Evolutionary conservation across 2,888 invertebrate species (phyloP).

Genomic region (Smittia sp.): DNA sequence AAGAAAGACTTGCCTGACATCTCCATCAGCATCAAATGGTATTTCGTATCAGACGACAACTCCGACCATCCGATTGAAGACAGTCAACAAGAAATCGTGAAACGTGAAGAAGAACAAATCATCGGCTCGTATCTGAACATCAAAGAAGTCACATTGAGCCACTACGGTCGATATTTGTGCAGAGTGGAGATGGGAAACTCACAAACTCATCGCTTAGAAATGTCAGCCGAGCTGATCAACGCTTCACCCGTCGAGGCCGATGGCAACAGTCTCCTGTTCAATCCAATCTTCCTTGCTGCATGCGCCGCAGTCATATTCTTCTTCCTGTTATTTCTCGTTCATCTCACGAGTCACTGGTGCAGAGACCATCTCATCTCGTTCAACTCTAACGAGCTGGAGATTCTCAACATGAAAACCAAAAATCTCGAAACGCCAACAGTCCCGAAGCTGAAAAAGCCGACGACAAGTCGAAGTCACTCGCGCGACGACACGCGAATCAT

Average conservation of each 20-base stretch:
- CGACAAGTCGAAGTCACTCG: background rate
- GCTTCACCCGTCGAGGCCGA: constrained; percentile 42
- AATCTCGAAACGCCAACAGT: background rate
- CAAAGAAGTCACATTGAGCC: constrained; percentile 59
- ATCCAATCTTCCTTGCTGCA: constrained; percentile 16
- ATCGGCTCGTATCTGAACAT: constrained; percentile 69
- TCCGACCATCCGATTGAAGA: constrained; percentile 42
- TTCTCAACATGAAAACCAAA: background rate
- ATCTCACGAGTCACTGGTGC: background rate
- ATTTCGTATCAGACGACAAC: constrained; percentile 60
- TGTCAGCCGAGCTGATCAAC: constrained; percentile 47
- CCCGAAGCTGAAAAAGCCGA: background rate
- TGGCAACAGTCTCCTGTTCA: background rate
- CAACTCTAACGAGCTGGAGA: background rate
- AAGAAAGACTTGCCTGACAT: constrained; percentile 67
- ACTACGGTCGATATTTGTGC: constrained; percentile 71
- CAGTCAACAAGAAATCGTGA: constrained; percentile 43
- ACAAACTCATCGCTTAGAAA: constrained; percentile 52
- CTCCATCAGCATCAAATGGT: constrained; percentile 69
- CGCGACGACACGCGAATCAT: background rate
- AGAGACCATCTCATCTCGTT: background rate
- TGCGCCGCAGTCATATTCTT: constrained; percentile 9
- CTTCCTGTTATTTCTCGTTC: constrained; percentile 25
- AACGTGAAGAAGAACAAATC: constrained; percentile 68
- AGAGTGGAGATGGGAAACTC: constrained; percentile 60